A percentile compares a stretch with the other conserved stretches of the same genome.
Conservation (phyloP, 2,113 vertebrate species). For the Protobothrops mucrosquamatus region DNA sequence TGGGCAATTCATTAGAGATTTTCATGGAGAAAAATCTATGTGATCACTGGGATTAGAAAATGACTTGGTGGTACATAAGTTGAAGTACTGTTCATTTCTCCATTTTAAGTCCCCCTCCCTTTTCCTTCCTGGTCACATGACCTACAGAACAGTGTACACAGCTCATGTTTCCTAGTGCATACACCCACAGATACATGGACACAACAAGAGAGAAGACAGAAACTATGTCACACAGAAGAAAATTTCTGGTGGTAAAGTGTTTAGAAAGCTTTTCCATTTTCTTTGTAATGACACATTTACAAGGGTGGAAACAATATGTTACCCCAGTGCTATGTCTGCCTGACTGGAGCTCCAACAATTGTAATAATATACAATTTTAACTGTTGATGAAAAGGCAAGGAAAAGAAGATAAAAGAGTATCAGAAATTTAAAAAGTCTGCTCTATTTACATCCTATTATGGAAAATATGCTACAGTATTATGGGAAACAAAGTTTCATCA, state of each 20-base stretch:
- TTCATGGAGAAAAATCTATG: neutral
- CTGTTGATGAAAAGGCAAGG: neutral
- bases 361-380: neutral
- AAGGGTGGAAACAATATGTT: neutral
- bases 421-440: neutral
- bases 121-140: neutral
- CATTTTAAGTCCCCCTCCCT: neutral
- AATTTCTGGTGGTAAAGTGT: neutral
- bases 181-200: neutral
- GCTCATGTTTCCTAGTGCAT: neutral
- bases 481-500: neutral
- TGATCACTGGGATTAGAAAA: neutral
- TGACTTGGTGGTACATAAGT: neutral
- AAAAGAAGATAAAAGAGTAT: neutral
- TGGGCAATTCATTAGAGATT: neutral
- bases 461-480: neutral
- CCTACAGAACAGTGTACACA: neutral
- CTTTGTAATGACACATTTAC: neutral
- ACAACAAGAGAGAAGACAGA: neutral
- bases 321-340: neutral
- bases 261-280: neutral
- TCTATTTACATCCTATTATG: neutral
- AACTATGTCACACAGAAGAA: neutral
- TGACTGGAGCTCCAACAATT: neutral
- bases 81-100: neutral